Conservation (phyloP, 2,888 invertebrate genomes). For the Pristionchus arcanus region DNA sequence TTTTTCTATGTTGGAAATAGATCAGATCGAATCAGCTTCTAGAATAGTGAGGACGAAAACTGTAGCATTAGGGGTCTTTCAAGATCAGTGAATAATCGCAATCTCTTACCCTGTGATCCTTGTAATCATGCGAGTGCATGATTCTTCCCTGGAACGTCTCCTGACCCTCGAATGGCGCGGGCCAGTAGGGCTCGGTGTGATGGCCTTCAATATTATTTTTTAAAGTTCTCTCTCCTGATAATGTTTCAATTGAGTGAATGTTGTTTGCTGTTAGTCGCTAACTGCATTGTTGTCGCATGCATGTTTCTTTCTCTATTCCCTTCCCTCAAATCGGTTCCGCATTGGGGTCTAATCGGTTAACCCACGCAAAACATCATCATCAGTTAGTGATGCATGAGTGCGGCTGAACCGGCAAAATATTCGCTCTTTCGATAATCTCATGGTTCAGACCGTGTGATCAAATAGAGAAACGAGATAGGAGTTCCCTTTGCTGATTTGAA, state of each 20-base stretch:
- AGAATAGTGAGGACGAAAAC: too few relatives aligned
- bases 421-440: background rate
- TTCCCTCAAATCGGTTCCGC: background rate
- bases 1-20: too few relatives aligned
- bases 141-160: constrained; percentile 74
- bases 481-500: background rate
- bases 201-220: background rate
- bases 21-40: too few relatives aligned
- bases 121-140: constrained; percentile 77
- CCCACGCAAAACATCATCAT: background rate
- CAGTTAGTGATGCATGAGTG: constrained; percentile 4
- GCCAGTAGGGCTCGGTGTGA: constrained; percentile 48
- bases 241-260: too few relatives aligned
- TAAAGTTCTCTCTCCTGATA: too few relatives aligned
- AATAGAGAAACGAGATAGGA: background rate
- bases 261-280: too few relatives aligned
- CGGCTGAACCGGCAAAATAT: background rate
- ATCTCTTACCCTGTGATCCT: constrained; percentile 64
- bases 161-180: constrained; percentile 77
- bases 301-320: background rate
- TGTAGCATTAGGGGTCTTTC: too few relatives aligned
- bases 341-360: background rate
- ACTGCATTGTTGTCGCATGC: background rate
- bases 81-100: background rate
- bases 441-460: background rate